phyloP scores from a whole-genome alignment of 2,888 invertebrate species.

The Pristionchus japonicus region DNA sequence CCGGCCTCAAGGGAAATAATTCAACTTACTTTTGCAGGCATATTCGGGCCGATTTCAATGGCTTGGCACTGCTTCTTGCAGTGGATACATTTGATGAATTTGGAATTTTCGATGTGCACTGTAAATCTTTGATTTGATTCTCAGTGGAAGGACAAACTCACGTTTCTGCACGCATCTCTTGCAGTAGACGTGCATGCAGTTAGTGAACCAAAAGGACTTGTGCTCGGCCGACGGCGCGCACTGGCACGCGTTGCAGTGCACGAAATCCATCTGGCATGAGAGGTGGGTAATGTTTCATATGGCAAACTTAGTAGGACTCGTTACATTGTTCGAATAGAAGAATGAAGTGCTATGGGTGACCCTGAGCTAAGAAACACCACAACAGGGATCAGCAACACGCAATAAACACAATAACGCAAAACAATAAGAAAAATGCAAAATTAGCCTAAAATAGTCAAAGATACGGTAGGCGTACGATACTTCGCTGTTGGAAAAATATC shows the following conservation, averaged over 20 bases:
- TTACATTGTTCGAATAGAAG: too few species aligned
- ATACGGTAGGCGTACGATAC: too few species aligned
- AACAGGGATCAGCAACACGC: neutral
- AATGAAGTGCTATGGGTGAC: too few species aligned
- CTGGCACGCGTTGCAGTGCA: slow-evolving; percentile 32
- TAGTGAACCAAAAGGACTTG: slow-evolving; percentile 6
- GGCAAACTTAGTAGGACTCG: too few species aligned
- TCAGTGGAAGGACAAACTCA: neutral
- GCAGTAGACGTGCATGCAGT: slow-evolving; percentile 38
- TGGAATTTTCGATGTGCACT: neutral
- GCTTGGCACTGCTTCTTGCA: slow-evolving; percentile 34
- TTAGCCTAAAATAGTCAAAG: too few species aligned
- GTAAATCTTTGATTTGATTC: neutral
- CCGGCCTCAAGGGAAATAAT: neutral
- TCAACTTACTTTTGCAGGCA: slow-evolving; percentile 16
- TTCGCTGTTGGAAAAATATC: too few species aligned
- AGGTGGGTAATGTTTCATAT: too few species aligned
- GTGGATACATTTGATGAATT: neutral
- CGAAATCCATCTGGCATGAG: slow-evolving; percentile 43
- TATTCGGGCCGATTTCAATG: slow-evolving; percentile 29
- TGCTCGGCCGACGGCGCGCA: neutral
- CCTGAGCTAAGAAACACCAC: too few species aligned
- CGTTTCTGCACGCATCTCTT: slow-evolving; percentile 26
- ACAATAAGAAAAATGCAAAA: too few species aligned
- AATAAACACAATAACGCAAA: neutral